Evolutionary conservation across 2,113 vertebrate genomes (phyloP).

Genomic region (Microtus montanus): DNA sequence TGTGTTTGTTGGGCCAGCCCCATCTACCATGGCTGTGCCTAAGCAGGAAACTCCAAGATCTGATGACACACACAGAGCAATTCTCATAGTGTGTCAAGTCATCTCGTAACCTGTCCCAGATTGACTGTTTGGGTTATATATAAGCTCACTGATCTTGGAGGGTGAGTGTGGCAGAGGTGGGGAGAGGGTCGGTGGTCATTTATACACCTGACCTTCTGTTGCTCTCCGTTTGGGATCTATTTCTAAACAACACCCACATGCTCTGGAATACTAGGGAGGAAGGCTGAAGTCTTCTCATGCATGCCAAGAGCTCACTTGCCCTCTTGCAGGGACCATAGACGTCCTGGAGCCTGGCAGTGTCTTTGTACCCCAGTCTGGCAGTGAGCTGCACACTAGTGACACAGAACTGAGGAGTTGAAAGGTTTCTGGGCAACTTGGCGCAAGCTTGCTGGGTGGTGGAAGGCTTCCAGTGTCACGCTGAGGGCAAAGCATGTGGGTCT

Average conservation of each 20-base stretch:
- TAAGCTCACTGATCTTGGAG: neutral
- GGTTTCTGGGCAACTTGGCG: neutral
- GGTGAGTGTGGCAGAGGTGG: no score
- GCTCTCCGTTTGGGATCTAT: neutral
- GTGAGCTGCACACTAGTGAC: rapidly evolving
- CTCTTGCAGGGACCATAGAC: no score
- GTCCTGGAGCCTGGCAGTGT: neutral
- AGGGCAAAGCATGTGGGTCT: neutral
- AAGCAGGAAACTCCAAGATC: neutral
- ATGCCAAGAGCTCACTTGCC: neutral
- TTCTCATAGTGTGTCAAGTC: neutral
- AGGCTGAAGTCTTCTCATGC: neutral
- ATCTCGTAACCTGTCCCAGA: neutral
- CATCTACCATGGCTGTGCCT: neutral
- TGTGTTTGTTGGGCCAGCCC: no score
- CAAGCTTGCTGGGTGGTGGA: neutral
- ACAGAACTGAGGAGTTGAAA: neutral
- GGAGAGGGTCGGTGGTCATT: neutral
- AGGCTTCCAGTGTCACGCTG: neutral
- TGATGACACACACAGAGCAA: neutral
- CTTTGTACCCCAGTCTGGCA: neutral
- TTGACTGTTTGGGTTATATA: rapidly evolving
- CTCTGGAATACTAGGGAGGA: neutral
- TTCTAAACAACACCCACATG: neutral
- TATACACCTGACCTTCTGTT: neutral